These are phyloP conservation scores for Anthopleura xanthogrammica DNA, from an alignment of 92 coral and sea anemone species.

Conservation along the genomic window DNA sequence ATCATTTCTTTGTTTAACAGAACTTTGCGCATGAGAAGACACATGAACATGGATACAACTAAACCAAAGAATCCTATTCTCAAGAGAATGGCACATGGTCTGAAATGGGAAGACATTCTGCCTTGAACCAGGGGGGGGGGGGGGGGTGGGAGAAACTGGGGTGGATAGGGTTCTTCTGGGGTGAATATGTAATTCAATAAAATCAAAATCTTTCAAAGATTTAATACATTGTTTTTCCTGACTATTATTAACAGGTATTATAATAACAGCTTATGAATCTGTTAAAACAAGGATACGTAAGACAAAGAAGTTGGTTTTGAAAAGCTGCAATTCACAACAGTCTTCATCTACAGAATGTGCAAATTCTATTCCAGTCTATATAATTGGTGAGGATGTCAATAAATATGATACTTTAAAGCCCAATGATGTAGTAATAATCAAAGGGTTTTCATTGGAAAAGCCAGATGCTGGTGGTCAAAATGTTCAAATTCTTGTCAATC, in stretches of 20 bases:
- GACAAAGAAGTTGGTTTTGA: conserved; percentile 20
- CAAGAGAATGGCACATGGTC: no score
- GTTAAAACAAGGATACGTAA: conserved; percentile 13
- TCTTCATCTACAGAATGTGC: neutral
- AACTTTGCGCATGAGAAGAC: no score
- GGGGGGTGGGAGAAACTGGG: no score
- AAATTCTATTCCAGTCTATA: conserved; percentile 27
- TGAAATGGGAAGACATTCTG: no score
- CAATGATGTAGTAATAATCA: conserved; percentile 25
- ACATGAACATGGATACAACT: no score
- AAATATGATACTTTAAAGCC: conserved; percentile 27
- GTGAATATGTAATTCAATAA: no score
- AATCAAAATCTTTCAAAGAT: no score
- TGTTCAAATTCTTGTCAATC: conserved; percentile 32
- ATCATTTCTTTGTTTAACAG: no score
- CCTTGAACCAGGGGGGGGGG: no score
- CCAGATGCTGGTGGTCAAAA: conserved; percentile 22
- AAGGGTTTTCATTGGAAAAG: conserved; percentile 32
- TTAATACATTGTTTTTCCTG: no score
- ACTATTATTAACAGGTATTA: conserved; percentile 21
- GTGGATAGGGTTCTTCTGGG: no score
- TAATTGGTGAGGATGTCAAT: conserved; percentile 32
- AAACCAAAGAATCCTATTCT: no score
- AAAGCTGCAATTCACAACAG: neutral
- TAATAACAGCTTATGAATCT: conserved; percentile 26